Conservation (phyloP, 2,113 vertebrate species). For the Hydrochoerus hydrochaeris region DNA sequence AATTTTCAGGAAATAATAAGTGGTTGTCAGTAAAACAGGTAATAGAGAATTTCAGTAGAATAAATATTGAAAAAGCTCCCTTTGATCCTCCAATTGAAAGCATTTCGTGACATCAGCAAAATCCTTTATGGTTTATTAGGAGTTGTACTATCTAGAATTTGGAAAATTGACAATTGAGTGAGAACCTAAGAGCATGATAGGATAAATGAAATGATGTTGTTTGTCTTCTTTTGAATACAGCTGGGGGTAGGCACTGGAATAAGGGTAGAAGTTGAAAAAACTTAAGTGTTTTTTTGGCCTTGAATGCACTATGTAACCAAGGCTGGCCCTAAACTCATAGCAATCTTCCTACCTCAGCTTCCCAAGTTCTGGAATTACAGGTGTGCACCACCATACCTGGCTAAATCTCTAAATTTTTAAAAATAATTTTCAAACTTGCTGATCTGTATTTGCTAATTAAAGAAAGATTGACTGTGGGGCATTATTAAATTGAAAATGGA, state of each 20-base stretch:
- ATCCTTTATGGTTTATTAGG: background rate
- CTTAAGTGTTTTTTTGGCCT: background rate
- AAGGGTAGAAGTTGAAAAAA: background rate
- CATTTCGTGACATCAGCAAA: background rate
- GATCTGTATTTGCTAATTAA: background rate
- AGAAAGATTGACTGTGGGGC: background rate
- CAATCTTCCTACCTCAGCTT: background rate
- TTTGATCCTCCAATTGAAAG: background rate
- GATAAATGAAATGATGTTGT: background rate
- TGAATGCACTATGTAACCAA: background rate
- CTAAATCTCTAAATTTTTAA: background rate
- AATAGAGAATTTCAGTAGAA: background rate
- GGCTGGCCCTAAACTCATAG: background rate
- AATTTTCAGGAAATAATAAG: background rate
- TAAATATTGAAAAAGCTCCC: background rate
- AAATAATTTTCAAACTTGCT: background rate
- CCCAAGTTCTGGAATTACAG: background rate
- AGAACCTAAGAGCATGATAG: background rate
- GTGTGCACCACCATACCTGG: background rate
- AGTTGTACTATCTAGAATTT: background rate
- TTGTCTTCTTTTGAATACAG: background rate
- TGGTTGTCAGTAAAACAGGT: background rate
- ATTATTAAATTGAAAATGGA: background rate
- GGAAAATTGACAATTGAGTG: background rate
- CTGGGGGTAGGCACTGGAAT: background rate